Evolutionary conservation across 1,140 invertebrate genomes (phyloP), one percentile per base, ranked within the genome.

Genomic region (Platorchestia sp.): DNA sequence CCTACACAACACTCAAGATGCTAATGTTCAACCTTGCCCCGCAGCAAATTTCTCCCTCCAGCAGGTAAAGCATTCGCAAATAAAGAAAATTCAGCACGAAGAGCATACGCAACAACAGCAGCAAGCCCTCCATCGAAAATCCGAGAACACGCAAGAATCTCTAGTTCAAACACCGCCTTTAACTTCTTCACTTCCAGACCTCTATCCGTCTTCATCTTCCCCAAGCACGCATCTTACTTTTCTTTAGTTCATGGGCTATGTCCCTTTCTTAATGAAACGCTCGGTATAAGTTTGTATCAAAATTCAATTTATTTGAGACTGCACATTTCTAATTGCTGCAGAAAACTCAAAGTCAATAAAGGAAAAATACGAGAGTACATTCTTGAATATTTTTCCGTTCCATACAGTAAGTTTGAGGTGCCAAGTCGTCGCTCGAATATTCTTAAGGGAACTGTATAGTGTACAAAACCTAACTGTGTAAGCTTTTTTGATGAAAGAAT

Each of bases 141-240:
- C 91, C 19, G 91, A 93, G 41, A 47, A 47, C 36, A 44, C 91
- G 19, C 91, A 45, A 47, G 91, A 93, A 44, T 47, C 91, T 93
- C 91, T 16, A 93, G 45, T 93, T 93, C 91, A 93, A 93, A 93
- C 91, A 47, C 91, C 91, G 19, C 91, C 91, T 45, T 44, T 93
- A 45, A 93, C 91, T 93, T 93, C 91, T 93, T 93, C 91, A 3
- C 91, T 93, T 40, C 91, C 91, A 6, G 91, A 93, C 44, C 91
- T 93, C 45, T 93, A 93, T 36, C 91, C 91, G 45, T 44, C 91
- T 5, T 93, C 91, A 44, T 93, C 91, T 45, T 93, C 91, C 19
- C 91, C 91, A 36, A 93, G 40, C n/a, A 45, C 91, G 22, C 91
- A 93, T 40, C 91, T 93, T 40, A 93, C 91, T 47, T 93, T 93